Conservation (phyloP, 2,888 invertebrate species). For the Brachylomia viminalis region DNA sequence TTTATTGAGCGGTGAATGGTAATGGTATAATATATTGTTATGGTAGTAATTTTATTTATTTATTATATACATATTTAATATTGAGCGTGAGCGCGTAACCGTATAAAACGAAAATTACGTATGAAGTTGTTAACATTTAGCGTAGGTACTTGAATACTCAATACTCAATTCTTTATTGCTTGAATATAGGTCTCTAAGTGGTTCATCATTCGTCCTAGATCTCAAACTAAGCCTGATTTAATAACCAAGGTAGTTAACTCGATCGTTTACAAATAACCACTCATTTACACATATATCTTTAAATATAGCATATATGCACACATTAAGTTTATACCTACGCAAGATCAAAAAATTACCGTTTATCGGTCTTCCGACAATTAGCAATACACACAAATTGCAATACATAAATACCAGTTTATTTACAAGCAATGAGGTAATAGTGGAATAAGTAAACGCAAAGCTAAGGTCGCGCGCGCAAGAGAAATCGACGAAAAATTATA, state of each 20-base stretch:
- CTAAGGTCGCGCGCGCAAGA: slow-evolving; percentile 63
- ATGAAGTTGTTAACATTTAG: neutral
- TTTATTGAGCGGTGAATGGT: slow-evolving; percentile 32
- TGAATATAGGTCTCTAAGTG: neutral
- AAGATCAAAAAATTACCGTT: slow-evolving; percentile 46
- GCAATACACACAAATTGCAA: slow-evolving; percentile 47
- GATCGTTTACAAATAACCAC: neutral
- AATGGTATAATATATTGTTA: slow-evolving; percentile 14
- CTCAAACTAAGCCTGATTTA: neutral
- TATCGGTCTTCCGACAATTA: slow-evolving; percentile 36
- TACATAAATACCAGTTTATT: slow-evolving; percentile 42
- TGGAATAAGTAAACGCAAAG: slow-evolving; percentile 56
- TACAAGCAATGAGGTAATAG: slow-evolving; percentile 61
- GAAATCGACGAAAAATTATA: slow-evolving; percentile 67
- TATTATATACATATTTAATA: neutral
- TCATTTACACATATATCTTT: neutral
- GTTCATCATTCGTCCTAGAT: neutral
- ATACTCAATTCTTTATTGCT: no score
- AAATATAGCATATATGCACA: neutral
- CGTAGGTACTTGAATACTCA: no score
- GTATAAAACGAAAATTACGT: neutral
- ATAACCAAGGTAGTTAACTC: neutral
- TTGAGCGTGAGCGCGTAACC: neutral
- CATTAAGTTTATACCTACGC: no score
- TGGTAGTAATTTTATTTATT: neutral